Evolutionary conservation across 2,113 vertebrate genomes (phyloP).

Genomic region (Podarcis muralis): DNA sequence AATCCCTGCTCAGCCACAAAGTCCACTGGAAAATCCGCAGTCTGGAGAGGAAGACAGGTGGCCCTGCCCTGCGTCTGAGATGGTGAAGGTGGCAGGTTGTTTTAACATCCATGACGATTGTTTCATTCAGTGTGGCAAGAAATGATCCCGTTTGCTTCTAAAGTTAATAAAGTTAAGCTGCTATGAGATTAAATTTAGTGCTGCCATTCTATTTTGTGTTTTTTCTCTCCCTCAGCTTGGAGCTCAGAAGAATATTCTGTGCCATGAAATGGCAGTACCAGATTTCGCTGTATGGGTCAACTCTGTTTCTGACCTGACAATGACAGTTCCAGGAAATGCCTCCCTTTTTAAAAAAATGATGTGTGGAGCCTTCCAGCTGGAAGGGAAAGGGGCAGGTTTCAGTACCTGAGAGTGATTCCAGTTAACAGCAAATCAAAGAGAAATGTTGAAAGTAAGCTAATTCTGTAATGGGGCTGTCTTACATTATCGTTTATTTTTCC

Average conservation of each 20-base stretch:
- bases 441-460: slow-evolving; percentile 7
- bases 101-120: neutral
- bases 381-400: neutral
- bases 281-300: neutral
- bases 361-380: neutral
- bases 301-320: neutral
- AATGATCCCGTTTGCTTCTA: neutral
- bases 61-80: no score
- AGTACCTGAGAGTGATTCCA: neutral
- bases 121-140: neutral
- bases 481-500: slow-evolving; percentile 48
- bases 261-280: neutral
- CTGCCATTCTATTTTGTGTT: neutral
- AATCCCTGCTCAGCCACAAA: neutral
- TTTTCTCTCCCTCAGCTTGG: neutral
- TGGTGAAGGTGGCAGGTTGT: no score
- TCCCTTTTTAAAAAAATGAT: neutral
- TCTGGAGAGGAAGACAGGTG: no score
- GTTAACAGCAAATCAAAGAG: neutral
- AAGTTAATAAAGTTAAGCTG: neutral
- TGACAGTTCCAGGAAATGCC: neutral
- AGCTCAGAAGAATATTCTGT: neutral
- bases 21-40: neutral
- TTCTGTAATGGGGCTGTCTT: slow-evolving; percentile 50
- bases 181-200: neutral